phyloP scores from a whole-genome alignment of 2,113 vertebrate species.

The Ceuthmochares aereus region DNA sequence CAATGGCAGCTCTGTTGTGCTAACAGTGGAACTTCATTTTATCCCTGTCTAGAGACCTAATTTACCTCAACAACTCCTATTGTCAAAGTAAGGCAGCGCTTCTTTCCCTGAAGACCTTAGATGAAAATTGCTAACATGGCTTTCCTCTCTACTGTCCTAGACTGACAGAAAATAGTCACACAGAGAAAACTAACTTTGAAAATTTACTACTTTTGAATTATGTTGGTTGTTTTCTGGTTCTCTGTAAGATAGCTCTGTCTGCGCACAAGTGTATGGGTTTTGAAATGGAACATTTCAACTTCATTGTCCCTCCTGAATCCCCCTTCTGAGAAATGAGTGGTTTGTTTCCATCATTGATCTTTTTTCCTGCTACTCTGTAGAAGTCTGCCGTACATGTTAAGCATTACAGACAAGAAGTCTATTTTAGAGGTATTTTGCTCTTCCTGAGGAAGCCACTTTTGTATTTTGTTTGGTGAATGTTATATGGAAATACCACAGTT shows the following conservation, averaged over 20 bases:
- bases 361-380: not conserved
- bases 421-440: not conserved
- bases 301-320: not conserved
- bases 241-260: not conserved
- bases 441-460: not conserved
- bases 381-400: not conserved
- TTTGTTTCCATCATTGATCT: not conserved
- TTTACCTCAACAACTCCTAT: slow-evolving; percentile 13
- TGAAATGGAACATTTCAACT: not conserved
- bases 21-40: slow-evolving; percentile 45
- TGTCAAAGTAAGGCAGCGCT: not conserved
- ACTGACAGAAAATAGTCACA: not conserved
- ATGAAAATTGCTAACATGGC: not conserved
- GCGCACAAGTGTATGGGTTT: not conserved
- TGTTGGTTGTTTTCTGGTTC: not conserved
- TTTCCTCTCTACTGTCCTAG: not conserved
- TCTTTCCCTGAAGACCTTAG: not conserved
- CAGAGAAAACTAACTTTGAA: not conserved
- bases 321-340: not conserved
- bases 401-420: not conserved
- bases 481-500: not conserved
- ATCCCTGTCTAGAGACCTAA: slow-evolving; percentile 26
- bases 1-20: slow-evolving; percentile 41
- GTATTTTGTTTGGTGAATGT: not conserved
- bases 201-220: not conserved